Base-by-base conservation (phyloP, 2,888 invertebrate genomes). In the Epsilonema sp. region DNA sequence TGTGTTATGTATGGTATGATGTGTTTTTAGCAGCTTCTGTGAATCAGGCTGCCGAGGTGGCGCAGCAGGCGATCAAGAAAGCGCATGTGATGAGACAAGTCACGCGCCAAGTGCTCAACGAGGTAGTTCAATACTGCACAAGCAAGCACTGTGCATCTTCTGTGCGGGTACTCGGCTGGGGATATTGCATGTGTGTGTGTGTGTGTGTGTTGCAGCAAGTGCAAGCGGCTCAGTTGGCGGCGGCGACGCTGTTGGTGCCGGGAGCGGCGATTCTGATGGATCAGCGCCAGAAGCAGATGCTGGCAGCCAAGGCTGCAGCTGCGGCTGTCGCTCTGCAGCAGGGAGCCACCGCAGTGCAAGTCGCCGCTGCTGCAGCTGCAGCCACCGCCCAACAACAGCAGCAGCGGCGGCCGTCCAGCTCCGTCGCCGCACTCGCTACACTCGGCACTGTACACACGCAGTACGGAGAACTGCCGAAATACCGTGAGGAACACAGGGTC, bases 31-130 rank as follows among this genome's bases (percentile, higher is more conserved):
- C 54, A 1, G 79, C 79, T 55, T 69, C 78, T 11, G 81, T 80
- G 0, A 83, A 83, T 66, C 82, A 82, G 0, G 84, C 82, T 0
- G 82, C 84, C 0, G 85, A 85, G 1, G 83, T 86, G 0, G 85
- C 87, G 0, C 80, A 84, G 57, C 82, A 82, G 0, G 86, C 86
- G 3, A 65, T 67, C 23, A 26, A 37, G 19, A 45, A 48, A 46
- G 51, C 49, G 19, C 41, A 44, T 11, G 44, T 42, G n/a, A 40
- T 52, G 46, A 47, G 48, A 26, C 50, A 52, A 25, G 48, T 52
- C 26, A 25, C 47, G 23, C 39, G 16, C 24, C 44, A 37, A 19
- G 25, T 44, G 19, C 23, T 50, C 4, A 24, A 26, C 4, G 48
- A 49, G 40, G 37, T 49, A 19, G 19, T 24, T 19, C 22, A 26